Percentiles rank a stretch among this genome's conserved stretches.
Conservation (phyloP, 2,113 vertebrate species). For the Lathamus discolor region DNA sequence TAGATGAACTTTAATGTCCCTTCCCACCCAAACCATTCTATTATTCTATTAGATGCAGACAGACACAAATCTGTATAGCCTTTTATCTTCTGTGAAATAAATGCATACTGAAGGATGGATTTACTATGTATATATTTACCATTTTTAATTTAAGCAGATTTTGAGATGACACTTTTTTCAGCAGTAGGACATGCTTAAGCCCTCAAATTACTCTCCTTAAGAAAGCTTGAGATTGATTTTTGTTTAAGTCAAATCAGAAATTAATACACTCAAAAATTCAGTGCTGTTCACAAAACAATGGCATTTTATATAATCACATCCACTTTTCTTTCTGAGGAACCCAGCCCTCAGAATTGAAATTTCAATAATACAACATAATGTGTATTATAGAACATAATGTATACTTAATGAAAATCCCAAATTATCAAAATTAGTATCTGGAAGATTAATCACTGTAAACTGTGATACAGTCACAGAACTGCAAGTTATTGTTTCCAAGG, state of each 20-base stretch:
- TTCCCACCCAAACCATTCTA: background rate
- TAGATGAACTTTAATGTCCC: background rate
- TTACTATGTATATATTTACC: background rate
- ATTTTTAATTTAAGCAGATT: background rate
- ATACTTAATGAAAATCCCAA: background rate
- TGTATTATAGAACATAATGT: background rate
- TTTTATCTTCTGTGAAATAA: background rate
- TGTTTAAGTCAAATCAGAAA: background rate
- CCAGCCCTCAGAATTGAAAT: background rate
- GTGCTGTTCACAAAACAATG: background rate
- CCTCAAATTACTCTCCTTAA: background rate
- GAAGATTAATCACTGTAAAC: background rate
- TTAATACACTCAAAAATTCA: background rate
- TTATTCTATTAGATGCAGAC: background rate
- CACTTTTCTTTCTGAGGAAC: background rate
- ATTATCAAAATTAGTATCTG: background rate
- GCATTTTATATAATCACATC: fast-evolving
- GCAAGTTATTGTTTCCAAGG: background rate
- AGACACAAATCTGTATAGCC: background rate
- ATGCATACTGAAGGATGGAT: background rate
- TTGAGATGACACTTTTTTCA: background rate
- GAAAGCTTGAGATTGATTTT: background rate
- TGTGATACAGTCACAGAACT: background rate
- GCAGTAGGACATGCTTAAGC: background rate
- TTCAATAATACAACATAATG: background rate